These are phyloP conservation scores for Amiota mariae DNA, from an alignment of 2,888 invertebrate genomes.

Conservation along the genomic window DNA sequence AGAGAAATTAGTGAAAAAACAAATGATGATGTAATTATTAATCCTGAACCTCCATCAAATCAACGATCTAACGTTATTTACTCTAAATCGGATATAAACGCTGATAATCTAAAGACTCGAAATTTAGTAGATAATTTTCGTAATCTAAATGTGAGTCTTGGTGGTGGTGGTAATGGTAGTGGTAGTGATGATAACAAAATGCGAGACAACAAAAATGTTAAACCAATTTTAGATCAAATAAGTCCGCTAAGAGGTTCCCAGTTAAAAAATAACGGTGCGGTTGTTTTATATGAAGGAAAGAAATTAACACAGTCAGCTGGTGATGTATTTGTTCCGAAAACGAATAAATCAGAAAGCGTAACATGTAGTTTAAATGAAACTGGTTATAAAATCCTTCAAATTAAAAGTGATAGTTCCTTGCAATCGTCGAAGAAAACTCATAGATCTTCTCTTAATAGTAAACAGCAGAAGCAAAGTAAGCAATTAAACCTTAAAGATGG, in stretches of 20 bases:
- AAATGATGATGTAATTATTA: background rate
- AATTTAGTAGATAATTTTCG: conserved; percentile 7
- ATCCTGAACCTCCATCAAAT: background rate
- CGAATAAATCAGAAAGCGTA: conserved; percentile 44
- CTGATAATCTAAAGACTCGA: conserved; percentile 5
- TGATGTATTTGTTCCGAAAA: conserved; percentile 52
- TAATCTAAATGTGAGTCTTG: background rate
- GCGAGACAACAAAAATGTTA: background rate
- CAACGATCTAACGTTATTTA: background rate
- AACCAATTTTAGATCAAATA: background rate
- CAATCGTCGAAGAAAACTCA: conserved; percentile 51
- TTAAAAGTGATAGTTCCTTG: conserved; percentile 69
- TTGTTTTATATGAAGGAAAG: conserved; percentile 37
- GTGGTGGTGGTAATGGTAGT: background rate
- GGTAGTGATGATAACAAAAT: background rate
- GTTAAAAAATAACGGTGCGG: conserved; percentile 31
- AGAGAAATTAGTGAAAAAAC: background rate
- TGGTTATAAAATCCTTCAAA: conserved; percentile 69
- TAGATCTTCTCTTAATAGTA: conserved; percentile 40
- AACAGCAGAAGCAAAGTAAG: conserved; percentile 26
- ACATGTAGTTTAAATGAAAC: conserved; percentile 44
- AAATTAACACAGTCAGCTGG: conserved; percentile 53
- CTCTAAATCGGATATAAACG: conserved; percentile 3
- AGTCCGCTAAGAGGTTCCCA: background rate
- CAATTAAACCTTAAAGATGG: background rate